phyloP scores from a whole-genome alignment of 2,113 vertebrate species.

The Lagopus leucura region DNA sequence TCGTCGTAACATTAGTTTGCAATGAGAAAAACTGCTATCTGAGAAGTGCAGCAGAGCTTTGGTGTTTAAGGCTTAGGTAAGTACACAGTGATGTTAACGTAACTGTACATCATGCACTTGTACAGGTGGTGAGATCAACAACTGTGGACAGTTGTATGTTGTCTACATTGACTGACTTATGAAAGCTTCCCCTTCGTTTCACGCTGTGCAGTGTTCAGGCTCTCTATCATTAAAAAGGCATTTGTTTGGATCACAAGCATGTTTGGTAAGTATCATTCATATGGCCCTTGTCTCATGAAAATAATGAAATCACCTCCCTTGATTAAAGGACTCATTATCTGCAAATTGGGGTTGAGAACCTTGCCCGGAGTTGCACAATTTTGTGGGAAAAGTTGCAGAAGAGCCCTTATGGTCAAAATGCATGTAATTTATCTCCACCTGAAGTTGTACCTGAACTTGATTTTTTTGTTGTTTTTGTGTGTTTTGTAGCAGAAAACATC shows the following conservation, averaged over 20 bases:
- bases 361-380: neutral
- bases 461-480: neutral
- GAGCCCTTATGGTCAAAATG: neutral
- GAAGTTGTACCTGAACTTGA: neutral
- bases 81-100: neutral
- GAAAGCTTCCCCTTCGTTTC: neutral
- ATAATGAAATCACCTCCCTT: neutral
- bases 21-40: neutral
- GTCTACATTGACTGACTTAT: neutral
- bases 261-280: neutral
- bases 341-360: neutral
- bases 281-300: neutral
- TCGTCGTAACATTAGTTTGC: neutral
- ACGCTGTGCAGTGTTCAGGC: neutral
- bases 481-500: neutral
- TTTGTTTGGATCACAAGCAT: neutral
- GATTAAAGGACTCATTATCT: neutral
- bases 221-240: neutral
- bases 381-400: neutral
- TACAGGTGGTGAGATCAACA: neutral
- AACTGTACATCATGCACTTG: neutral
- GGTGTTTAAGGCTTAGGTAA: neutral
- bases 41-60: neutral
- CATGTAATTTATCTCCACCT: neutral
- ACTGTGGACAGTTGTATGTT: neutral